A percentile compares a stretch with the other conserved stretches of the same genome.
phyloP scores from a whole-genome alignment of 2,888 invertebrate species.

The Plemyria rubiginata region DNA sequence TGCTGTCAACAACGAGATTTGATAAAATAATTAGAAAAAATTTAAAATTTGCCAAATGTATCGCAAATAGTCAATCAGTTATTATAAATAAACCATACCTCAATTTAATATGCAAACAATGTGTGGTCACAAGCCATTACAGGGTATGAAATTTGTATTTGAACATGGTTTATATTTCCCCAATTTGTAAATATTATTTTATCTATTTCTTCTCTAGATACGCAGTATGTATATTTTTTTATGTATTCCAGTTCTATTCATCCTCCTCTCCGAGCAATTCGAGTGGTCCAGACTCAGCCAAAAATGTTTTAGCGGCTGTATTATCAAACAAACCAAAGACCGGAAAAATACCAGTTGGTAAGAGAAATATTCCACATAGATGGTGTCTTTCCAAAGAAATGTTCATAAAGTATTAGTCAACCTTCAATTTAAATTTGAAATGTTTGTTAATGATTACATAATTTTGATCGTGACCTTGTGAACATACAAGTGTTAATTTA shows the following conservation, averaged over 20 bases:
- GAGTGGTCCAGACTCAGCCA: conserved; percentile 67
- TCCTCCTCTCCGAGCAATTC: conserved; percentile 56
- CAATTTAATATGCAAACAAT: conserved; percentile 65
- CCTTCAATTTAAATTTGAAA: neutral
- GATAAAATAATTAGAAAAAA: conserved; percentile 69
- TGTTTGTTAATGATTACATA: conserved; percentile 49
- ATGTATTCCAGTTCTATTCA: conserved; percentile 64
- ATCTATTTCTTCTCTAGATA: conserved; percentile 13
- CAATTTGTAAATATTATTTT: conserved; percentile 7
- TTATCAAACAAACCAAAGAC: conserved; percentile 80
- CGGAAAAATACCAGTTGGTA: conserved; percentile 81
- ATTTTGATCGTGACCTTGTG: conserved; percentile 63
- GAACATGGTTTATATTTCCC: conserved; percentile 8
- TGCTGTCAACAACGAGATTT: conserved; percentile 72
- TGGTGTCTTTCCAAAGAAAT: neutral
- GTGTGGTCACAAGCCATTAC: conserved; percentile 64
- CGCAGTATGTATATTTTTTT: neutral
- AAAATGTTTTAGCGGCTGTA: conserved; percentile 80
- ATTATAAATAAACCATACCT: conserved; percentile 66
- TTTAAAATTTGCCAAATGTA: conserved; percentile 62
- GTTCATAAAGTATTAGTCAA: neutral
- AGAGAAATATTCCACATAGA: conserved; percentile 43
- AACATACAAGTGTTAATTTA: conserved; percentile 41
- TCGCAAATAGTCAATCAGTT: conserved; percentile 52
- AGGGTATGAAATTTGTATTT: conserved; percentile 56